Base-by-base conservation (phyloP, 2,888 invertebrate genomes). In the Anorthoa munda region DNA sequence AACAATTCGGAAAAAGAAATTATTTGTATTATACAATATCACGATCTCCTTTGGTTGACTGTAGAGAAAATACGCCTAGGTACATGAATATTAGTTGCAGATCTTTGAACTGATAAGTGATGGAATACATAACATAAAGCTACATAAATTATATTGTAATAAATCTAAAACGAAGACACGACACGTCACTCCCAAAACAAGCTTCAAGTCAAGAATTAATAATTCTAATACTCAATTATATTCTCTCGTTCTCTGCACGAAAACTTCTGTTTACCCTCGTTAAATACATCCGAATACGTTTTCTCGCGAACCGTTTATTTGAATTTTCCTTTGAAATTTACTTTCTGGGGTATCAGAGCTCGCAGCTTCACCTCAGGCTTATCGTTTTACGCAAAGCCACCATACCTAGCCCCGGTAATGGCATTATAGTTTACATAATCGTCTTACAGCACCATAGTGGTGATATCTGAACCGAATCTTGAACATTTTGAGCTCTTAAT, bases 291-390 rank as follows among this genome's bases (percentile, higher is more conserved):
- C 88, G 85, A 89, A 92, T 91, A 90, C 90, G 89, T 88, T 91
- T 89, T 83, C 82, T 77, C 86, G 87, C 85, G 87, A 86, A 83
- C 87, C 91, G 87, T 93, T 92, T 93, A 93, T 94, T 94, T 91
- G 90, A 93, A 93, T 91, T 94, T 93, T 87, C 88, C 88, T 82
- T 82, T 66, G 39, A 72, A 81, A 77, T 79, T 76, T 82, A 74
- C 75, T 84, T 86, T 83, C 80, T 50, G 64, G 70, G 86, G 81
- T 87, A 86, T 86, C 84, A 79, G 78, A 81, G 84, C 83, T 87
- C 85, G 83, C 77, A 77, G 75, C 61, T 55, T 70, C 75, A 79
- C 75, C 82, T 79, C 73, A 78, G 66, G 70, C 75, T 85, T 77
- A 76, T 82, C 78, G 81, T 86, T 89, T 81, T 79, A 83, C 79